Base-by-base conservation (phyloP, 2,888 invertebrate genomes). In the Podotricha telesiphe region DNA sequence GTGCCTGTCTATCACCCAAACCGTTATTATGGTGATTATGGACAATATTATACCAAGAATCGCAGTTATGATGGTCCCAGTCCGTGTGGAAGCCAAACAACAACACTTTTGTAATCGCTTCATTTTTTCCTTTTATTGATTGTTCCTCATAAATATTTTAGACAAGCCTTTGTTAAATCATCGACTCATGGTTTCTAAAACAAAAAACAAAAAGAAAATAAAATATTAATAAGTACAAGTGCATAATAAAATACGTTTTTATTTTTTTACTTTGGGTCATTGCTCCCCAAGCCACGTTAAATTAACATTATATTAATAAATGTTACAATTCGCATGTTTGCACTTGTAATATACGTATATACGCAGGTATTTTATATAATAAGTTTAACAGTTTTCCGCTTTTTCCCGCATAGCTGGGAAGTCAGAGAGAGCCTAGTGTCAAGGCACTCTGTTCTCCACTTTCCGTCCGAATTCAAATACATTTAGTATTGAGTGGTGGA, bases 51-150 rank as follows among this genome's bases (percentile, higher is more conserved):
- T 96, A 73, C 96, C 96, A 74, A 95, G 91, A 45, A 95, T 82
- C 63, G 96, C 97, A 19, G 95, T 95, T 79, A 96, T 94, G 59
- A 97, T 89, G 1, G 97, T 95, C 6, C 97, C 97, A 7, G 95
- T 94, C 73, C 95, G 94, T 15, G 97, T 94, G 19, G 96, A 95
- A 63, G 94, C 95, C 79, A 96, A 96, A 62, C 95, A 91, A 80
- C 96, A 97, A 81, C 96, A 97, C 69, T 94, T 92, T 77, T 94
- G 94, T 59, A 97, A 84, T 50, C 96, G 86, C 77, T 84, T 87
- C 93, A 93, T 92, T 71, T 70, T 86, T 74, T 69, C 71, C 20
- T 73, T 59, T 69, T 51, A 37, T 37, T 53, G 11, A 37, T 55
- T 37, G 34, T 34, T 55, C 1, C 17, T 55, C 11, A 37, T 37